These are phyloP conservation scores for Pachyrhynchus sulphureomaculatus DNA, from an alignment of 1,140 invertebrate genomes.

Conservation along the genomic window DNA sequence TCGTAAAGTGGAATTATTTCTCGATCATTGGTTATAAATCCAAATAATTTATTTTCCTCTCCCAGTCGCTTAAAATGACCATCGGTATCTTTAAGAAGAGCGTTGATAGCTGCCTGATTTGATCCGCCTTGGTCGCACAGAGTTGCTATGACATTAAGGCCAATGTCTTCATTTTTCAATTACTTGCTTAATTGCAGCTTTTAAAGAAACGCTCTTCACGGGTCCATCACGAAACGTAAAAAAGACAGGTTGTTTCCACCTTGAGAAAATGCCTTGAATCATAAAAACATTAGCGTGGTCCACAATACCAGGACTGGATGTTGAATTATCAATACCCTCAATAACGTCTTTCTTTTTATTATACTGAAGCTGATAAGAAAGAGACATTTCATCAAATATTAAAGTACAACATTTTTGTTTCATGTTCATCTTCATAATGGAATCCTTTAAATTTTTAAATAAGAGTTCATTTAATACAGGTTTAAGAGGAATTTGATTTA, in stretches of 20 bases:
- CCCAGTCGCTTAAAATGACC: conserved; percentile 8
- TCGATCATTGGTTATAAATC: conserved; percentile 36
- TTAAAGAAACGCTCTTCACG: not conserved
- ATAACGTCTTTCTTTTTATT: not conserved
- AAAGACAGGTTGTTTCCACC: not conserved
- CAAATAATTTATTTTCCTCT: conserved; percentile 25
- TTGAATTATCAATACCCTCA: not conserved
- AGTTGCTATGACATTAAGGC: conserved; percentile 9
- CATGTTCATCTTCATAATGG: not conserved
- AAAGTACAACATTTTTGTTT: not conserved
- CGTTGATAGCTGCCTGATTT: conserved; percentile 41
- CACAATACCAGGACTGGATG: not conserved
- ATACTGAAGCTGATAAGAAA: not conserved
- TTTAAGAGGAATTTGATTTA: conserved; percentile 4
- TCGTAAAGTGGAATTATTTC: conserved; percentile 44
- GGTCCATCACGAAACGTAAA: not conserved
- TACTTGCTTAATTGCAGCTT: not conserved
- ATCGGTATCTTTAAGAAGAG: conserved; percentile 13
- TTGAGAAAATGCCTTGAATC: not conserved
- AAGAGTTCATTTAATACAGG: conserved; percentile 13
- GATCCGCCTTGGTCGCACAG: conserved; percentile 43
- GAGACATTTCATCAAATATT: conserved; percentile 24
- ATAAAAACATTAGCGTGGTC: conserved; percentile 3
- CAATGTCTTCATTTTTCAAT: not conserved
- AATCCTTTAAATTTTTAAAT: conserved; percentile 2